Percentiles rank a stretch among this genome's conserved stretches.
phyloP scores from a whole-genome alignment of 2,113 vertebrate genomes.

The Tringa solitaria region DNA sequence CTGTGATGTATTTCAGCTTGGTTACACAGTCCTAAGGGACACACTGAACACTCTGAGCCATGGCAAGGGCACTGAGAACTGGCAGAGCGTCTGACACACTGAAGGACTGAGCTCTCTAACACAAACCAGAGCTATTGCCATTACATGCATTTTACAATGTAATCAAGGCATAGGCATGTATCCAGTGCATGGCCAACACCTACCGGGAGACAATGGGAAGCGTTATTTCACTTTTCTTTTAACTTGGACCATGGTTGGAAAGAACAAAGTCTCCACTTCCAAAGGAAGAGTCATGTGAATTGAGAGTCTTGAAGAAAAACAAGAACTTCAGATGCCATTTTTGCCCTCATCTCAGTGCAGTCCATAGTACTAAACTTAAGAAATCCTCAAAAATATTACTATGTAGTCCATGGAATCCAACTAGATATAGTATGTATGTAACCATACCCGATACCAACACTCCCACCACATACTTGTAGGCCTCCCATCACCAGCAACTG shows the following conservation, averaged over 20 bases:
- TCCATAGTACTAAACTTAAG: neutral
- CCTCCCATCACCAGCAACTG: neutral
- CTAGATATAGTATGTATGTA: neutral
- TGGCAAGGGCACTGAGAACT: neutral
- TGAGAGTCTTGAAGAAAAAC: neutral
- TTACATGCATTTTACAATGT: neutral
- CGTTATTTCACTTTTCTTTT: neutral
- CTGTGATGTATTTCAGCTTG: neutral
- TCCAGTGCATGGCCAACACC: neutral
- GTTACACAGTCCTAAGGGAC: neutral
- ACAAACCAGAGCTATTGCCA: neutral
- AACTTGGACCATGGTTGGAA: neutral
- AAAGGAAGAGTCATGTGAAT: neutral
- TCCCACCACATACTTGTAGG: neutral
- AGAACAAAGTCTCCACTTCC: neutral
- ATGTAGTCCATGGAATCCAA: neutral
- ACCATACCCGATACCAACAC: neutral
- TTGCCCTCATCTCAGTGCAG: neutral
- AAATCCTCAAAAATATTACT: neutral
- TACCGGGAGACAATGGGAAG: neutral
- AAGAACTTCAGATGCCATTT: neutral
- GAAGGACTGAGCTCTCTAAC: neutral
- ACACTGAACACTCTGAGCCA: neutral
- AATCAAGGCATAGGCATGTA: accelerated
- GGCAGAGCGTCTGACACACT: neutral